A percentile compares a stretch with the other conserved stretches of the same genome.
These are phyloP conservation scores for Lepidonotus clava DNA, from an alignment of 2,888 invertebrate genomes.

Conservation along the genomic window DNA sequence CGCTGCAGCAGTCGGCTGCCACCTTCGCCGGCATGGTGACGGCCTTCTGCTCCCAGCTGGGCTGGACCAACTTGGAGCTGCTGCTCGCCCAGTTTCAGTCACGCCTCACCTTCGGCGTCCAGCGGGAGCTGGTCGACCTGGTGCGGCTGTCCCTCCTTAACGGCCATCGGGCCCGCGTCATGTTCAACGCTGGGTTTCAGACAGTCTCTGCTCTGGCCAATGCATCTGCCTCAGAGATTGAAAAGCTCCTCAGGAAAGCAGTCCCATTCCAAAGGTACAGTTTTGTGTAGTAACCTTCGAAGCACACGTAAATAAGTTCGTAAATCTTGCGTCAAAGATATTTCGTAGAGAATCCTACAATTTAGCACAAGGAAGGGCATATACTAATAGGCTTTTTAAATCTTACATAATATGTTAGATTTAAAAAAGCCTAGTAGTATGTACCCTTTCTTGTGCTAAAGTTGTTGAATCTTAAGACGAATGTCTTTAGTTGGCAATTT, in stretches of 20 bases:
- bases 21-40: constrained; percentile 99
- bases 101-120: constrained; percentile 95
- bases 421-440: too few species aligned
- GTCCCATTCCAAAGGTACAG: constrained; percentile 89
- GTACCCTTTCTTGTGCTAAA: too few species aligned
- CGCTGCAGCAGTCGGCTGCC: constrained; percentile 95
- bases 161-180: constrained; percentile 86
- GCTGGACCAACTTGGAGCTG: constrained; percentile 94
- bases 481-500: too few species aligned
- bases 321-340: too few species aligned
- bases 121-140: constrained; percentile 94
- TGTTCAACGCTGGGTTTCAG: constrained; percentile 91
- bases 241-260: constrained; percentile 88
- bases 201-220: constrained; percentile 89
- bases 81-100: constrained; percentile 96
- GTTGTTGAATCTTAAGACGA: too few species aligned
- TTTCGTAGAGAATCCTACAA: too few species aligned
- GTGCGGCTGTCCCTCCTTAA: constrained; percentile 90
- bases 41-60: constrained; percentile 94
- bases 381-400: too few species aligned
- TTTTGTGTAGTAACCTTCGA: too few species aligned
- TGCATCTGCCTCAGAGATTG: constrained; percentile 86
- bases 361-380: too few species aligned
- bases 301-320: too few species aligned
- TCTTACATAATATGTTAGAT: too few species aligned